Evolutionary conservation across 1,140 invertebrate species (phyloP), one percentile per base, ranked within the genome.

Genomic region (Zaprionus lachaisei): DNA sequence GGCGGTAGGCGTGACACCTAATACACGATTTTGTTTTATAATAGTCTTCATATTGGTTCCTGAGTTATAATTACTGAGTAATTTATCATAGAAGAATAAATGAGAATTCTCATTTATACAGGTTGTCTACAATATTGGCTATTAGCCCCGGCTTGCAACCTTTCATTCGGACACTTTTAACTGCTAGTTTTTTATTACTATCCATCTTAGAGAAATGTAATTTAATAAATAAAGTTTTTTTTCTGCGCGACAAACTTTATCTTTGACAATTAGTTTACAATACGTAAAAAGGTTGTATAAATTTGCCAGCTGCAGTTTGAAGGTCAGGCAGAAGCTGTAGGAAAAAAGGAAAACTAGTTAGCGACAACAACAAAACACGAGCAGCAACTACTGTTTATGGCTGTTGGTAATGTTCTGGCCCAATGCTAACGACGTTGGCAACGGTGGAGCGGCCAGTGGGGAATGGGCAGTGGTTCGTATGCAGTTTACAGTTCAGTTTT

Each of bases 341-440:
- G 41, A 49, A 58, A 65, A 58, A 41, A 11, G 34, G 14, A 38
- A 62, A 62, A 61, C 51, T 58, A 31, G 72, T 58, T 41, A 65
- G 11, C 9, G 31, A 34, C 31, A 34, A 34, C 9, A 34, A 34
- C 31, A 34, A 34, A 34, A 34, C 12, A 44, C 6, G 15, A 20
- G 20, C 49, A 54, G 12, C 56, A 57, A 58, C 61, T 65, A 56
- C 56, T 69, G 34, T 73, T 70, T 83, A 72, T 83, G 54, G 54
- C 69, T 76, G 66, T 56, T 31, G 44, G 41, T 51, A 83, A 72
- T 80, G 77, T 58, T 70, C 34, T 76, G 72, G 72, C 51, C 60
- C 51, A 63, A 72, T 73, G 79, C 80, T 87, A 85, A 85, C 83
- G 84, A 83, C 78, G 83, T 81, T 87, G 84, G 83, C 80, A 89